Conservation (phyloP, 1,140 invertebrate genomes). For the Drosophila elegans region DNA sequence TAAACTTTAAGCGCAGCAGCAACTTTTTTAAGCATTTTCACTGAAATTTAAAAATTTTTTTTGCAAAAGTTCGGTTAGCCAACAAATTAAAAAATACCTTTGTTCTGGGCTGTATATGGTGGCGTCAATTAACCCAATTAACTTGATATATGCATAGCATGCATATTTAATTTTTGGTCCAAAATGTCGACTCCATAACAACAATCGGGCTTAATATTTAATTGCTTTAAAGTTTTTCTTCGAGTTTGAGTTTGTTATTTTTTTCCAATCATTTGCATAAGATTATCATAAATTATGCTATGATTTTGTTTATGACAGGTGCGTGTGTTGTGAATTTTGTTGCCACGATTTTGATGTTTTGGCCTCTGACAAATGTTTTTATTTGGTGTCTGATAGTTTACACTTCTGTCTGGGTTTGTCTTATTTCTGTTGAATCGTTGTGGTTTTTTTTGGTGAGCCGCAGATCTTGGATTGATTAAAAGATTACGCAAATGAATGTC, state of each 20-base stretch:
- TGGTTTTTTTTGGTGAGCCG: conserved; percentile 10
- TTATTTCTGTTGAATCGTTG: conserved; percentile 4
- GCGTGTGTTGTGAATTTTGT: conserved; percentile 31
- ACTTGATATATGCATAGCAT: conserved; percentile 75
- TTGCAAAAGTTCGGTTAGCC: background rate
- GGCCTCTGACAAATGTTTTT: conserved; percentile 46
- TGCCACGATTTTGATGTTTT: conserved; percentile 31
- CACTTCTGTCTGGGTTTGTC: conserved; percentile 31
- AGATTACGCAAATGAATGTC: conserved; percentile 71
- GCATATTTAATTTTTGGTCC: conserved; percentile 65
- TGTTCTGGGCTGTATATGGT: conserved; percentile 31
- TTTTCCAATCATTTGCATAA: conserved; percentile 53
- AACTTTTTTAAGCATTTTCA: conserved; percentile 13
- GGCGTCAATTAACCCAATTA: conserved; percentile 75
- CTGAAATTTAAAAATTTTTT: conserved; percentile 37
- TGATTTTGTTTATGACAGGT: conserved; percentile 73
- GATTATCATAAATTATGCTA: conserved; percentile 76
- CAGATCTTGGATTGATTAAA: conserved; percentile 51
- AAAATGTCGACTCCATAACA: conserved; percentile 22
- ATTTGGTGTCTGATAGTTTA: conserved; percentile 56
- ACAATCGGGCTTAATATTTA: conserved; percentile 1
- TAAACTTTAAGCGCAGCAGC: background rate
- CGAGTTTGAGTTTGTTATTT: conserved; percentile 10
- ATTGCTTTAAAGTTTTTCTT: conserved; percentile 47
- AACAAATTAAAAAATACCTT: conserved; percentile 41